Percentiles rank a stretch among this genome's conserved stretches.
Evolutionary conservation across 1,140 invertebrate species (phyloP).

Genomic region (Temnothorax longispinosus): DNA sequence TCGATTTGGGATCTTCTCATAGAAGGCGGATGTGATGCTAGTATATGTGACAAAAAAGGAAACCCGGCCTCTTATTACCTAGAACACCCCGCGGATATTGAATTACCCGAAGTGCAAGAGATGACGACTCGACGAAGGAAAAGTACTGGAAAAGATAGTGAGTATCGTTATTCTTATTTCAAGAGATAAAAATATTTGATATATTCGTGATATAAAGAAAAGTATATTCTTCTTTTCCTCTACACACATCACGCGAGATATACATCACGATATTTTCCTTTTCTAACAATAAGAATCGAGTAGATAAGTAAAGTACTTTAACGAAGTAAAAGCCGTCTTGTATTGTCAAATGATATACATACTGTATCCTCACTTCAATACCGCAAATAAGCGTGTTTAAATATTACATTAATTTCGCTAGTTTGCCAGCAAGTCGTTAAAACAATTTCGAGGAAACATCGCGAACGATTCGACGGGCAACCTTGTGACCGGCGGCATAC

Average conservation of each 20-base stretch:
- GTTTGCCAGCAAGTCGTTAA: slow-evolving; percentile 17
- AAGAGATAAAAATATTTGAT: neutral
- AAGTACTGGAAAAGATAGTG: slow-evolving; percentile 81
- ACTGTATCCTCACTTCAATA: neutral
- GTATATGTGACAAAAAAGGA: slow-evolving; percentile 89
- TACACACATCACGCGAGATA: neutral
- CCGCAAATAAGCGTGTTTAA: neutral
- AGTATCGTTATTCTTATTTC: slow-evolving; percentile 63
- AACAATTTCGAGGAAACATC: slow-evolving; percentile 11
- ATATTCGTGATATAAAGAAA: neutral
- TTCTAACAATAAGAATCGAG: neutral
- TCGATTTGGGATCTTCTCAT: slow-evolving; percentile 89
- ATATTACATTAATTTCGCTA: slow-evolving; percentile 17
- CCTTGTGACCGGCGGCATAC: slow-evolving; percentile 11
- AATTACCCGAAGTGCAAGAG: slow-evolving; percentile 86
- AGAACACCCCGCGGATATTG: slow-evolving; percentile 86
- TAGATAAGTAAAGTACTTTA: neutral
- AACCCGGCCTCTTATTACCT: slow-evolving; percentile 91
- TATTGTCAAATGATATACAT: neutral
- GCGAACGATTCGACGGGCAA: neutral
- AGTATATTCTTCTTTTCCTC: neutral
- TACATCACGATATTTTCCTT: neutral
- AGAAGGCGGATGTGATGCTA: slow-evolving; percentile 89
- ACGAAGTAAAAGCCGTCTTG: neutral
- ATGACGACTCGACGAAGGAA: slow-evolving; percentile 82